These are phyloP conservation scores for Agrochola circellaris DNA, from an alignment of 2,888 invertebrate genomes.

Conservation along the genomic window DNA sequence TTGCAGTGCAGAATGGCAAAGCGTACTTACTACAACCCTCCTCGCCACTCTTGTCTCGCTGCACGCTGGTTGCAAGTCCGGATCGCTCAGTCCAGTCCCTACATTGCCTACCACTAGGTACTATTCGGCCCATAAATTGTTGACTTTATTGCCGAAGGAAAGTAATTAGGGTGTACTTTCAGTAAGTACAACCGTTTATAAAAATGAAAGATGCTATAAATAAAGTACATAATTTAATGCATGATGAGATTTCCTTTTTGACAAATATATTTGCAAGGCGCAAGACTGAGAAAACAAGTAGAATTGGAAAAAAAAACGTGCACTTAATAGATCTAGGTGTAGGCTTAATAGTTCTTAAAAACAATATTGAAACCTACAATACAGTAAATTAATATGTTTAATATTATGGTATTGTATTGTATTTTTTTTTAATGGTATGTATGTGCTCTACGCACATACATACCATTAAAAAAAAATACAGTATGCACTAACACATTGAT, in stretches of 20 bases:
- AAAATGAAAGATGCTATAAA: conserved; percentile 24
- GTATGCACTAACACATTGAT: conserved; percentile 14
- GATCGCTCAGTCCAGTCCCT: neutral
- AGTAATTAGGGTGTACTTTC: neutral
- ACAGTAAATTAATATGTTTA: conserved; percentile 16
- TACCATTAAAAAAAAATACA: too few relatives aligned
- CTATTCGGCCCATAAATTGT: neutral
- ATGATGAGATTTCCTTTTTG: conserved; percentile 35
- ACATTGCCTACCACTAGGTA: neutral
- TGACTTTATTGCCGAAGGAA: neutral
- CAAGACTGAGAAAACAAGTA: conserved; percentile 12
- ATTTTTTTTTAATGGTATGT: too few relatives aligned
- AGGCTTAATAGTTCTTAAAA: conserved; percentile 7
- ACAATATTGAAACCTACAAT: conserved; percentile 18
- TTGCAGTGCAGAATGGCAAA: neutral
- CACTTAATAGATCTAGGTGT: conserved; percentile 6
- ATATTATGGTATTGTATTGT: neutral
- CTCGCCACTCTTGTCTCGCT: neutral
- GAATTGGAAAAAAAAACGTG: conserved; percentile 20
- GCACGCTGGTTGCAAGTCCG: neutral
- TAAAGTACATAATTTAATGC: conserved; percentile 43
- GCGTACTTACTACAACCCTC: neutral
- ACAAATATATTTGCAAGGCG: conserved; percentile 22
- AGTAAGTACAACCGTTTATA: neutral
- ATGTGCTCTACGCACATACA: too few relatives aligned